Percentiles rank a stretch among this genome's conserved stretches.
Conservation (phyloP, 37 sponge, comb jelly and placozoan species). For the Axinella damicornis region DNA sequence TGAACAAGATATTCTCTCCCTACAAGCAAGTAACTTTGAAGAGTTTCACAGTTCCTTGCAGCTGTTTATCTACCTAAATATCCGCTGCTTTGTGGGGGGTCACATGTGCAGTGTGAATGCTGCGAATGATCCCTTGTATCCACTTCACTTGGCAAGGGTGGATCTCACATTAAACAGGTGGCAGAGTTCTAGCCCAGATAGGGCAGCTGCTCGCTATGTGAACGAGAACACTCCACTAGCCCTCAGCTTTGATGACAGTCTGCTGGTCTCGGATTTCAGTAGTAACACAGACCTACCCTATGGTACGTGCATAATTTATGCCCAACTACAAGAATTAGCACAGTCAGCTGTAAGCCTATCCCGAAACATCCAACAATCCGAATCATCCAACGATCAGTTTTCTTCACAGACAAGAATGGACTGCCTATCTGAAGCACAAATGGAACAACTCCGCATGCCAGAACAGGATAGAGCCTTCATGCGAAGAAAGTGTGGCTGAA, state of each 20-base stretch:
- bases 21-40: conserved; percentile 19
- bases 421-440: no score
- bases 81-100: conserved; percentile 73
- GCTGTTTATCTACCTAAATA: conserved; percentile 13
- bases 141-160: conserved; percentile 49
- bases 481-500: no score
- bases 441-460: no score
- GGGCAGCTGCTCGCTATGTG: conserved; percentile 12
- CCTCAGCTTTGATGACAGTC: conserved; percentile 43
- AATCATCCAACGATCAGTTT: no score
- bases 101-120: conserved; percentile 58
- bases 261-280: conserved; percentile 49
- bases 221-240: conserved; percentile 34
- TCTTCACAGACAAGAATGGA: no score
- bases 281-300: conserved; percentile 55
- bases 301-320: conserved; percentile 47
- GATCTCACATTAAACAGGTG: conserved; percentile 59
- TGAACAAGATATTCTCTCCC: conserved; percentile 24
- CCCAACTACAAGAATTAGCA: neutral
- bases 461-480: no score
- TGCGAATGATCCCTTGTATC: conserved; percentile 68
- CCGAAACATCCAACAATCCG: no score
- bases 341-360: no score
- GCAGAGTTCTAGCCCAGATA: conserved; percentile 50
- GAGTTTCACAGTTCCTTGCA: conserved; percentile 25